Evolutionary conservation across 2,888 invertebrate genomes (phyloP), one percentile per base, ranked within the genome.

Genomic region (Hoplodrina blanda): DNA sequence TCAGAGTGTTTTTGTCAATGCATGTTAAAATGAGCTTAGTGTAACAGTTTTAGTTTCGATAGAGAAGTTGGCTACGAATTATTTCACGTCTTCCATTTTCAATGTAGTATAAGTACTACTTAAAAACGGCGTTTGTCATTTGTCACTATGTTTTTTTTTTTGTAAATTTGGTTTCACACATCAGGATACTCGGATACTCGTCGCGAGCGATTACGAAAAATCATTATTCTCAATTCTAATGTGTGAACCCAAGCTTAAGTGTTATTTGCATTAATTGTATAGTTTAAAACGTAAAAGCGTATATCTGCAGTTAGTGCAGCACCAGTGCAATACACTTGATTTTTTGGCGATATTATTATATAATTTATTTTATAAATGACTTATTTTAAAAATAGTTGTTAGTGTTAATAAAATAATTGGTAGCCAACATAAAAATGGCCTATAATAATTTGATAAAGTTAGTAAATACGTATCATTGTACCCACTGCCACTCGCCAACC

Each of bases 401-500:
- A 85, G 83, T 81, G 85, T 86, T 88, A 82, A 84, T 83, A 87
- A 88, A 93, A 95, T 95, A 95, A 95, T 96, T 96, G 94, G 95
- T 96, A 95, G 95, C 95, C 95, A 96, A 95, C 95, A 91, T 85
- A 86, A 88, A 83, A 87, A 91, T 91, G 95, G 94, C 94, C 94
- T 94, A 93, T 92, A 90, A 87, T 85, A 85, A 85, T 86, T 88
- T 91, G 86, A 80, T 87, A 84, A 88, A 85, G 82, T 90, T 89
- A 86, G 85, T 84, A 77, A 88, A 85, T 76, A 80, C 81, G 78
- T 82, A 85, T 84, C 82, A 85, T 86, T 86, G 85, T 89, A 87
- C 77, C 91, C 93, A 95, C 95, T 94, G 95, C 95, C 95, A 94
- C 91, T 94, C 95, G 95, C 95, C 94, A 92, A 96, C 95, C 95